Evolutionary conservation across 2,888 invertebrate genomes (phyloP).

Genomic region (Xestia rhomboidea): DNA sequence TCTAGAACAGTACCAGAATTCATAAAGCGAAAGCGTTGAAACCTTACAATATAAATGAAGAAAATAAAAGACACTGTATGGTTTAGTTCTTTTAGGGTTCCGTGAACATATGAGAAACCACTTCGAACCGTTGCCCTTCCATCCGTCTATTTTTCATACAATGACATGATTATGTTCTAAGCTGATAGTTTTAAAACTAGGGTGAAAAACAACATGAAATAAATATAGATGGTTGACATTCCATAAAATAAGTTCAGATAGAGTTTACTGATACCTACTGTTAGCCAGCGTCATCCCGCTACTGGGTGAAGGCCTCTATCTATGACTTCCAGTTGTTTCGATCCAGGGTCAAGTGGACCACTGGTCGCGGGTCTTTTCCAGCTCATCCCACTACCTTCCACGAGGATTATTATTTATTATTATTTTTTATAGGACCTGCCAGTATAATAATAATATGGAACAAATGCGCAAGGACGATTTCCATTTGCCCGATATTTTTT

Average conservation of each 20-base stretch:
- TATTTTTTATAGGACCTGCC: background rate
- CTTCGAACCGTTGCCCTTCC: background rate
- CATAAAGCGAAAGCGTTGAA: slow-evolving; percentile 16
- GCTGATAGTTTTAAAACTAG: background rate
- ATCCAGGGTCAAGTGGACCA: too few relatives aligned
- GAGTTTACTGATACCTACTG: background rate
- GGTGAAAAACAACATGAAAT: background rate
- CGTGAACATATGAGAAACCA: too few relatives aligned
- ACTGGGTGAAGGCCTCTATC: too few relatives aligned
- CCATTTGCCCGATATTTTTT: slow-evolving; percentile 26
- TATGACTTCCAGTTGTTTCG: too few relatives aligned
- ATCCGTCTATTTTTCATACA: background rate
- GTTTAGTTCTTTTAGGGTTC: slow-evolving; percentile 1
- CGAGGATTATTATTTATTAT: background rate
- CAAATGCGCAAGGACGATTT: background rate
- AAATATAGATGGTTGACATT: background rate
- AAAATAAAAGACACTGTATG: slow-evolving; percentile 38
- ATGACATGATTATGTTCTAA: background rate
- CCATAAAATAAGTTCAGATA: background rate
- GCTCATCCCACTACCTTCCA: too few relatives aligned
- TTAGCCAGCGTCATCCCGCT: too few relatives aligned
- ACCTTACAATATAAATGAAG: slow-evolving; percentile 37
- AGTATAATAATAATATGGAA: background rate
- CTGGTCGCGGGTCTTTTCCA: too few relatives aligned
- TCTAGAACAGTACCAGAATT: slow-evolving; percentile 32